phyloP scores from a whole-genome alignment of 2,113 vertebrate genomes.

The Pteruthius melanotis region DNA sequence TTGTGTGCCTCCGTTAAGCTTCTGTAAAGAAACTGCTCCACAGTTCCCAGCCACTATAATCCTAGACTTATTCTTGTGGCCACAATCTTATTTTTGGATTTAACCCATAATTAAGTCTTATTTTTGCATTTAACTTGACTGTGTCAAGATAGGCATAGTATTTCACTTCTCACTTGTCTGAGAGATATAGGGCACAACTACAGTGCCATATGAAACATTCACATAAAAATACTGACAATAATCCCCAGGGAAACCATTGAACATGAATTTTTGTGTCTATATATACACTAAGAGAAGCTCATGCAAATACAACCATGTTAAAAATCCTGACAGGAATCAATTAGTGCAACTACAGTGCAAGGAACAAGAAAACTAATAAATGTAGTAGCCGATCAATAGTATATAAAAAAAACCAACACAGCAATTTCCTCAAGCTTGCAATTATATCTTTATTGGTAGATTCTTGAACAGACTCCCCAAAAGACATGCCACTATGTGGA shows the following conservation, averaged over 20 bases:
- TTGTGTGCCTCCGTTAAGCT: neutral
- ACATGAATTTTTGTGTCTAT: neutral
- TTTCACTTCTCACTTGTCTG: neutral
- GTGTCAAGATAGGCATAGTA: neutral
- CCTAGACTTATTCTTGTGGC: slow-evolving; percentile 8
- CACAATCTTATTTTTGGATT: slow-evolving; percentile 30
- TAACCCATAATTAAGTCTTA: slow-evolving; percentile 34
- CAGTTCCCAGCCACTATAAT: slow-evolving; percentile 6
- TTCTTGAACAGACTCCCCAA: neutral
- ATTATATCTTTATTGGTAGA: neutral
- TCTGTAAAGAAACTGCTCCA: neutral
- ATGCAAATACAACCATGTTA: neutral
- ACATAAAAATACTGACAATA: neutral
- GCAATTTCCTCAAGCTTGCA: neutral
- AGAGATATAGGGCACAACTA: neutral
- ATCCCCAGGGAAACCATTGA: neutral
- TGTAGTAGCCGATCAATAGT: neutral
- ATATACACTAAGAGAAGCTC: neutral
- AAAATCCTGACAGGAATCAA: neutral
- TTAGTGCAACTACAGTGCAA: neutral
- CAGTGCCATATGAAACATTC: neutral
- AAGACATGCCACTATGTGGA: neutral
- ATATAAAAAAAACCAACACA: neutral
- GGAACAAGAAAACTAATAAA: neutral
- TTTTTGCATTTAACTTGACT: slow-evolving; percentile 32